These are phyloP conservation scores for Mnemiopsis leidyi DNA, from an alignment of 37 sponge, comb jelly and placozoan species.

Conservation along the genomic window DNA sequence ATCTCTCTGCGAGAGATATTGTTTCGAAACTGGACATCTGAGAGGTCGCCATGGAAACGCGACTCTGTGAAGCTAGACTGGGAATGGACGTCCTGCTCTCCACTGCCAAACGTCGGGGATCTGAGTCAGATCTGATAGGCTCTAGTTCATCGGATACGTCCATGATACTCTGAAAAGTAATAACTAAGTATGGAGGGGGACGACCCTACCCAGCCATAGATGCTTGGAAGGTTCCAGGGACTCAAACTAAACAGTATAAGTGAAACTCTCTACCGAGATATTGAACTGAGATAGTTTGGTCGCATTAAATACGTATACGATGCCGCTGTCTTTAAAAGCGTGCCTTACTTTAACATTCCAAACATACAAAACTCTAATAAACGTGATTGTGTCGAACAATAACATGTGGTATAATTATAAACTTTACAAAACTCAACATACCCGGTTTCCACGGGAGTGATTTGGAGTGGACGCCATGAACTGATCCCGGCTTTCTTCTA, in stretches of 20 bases:
- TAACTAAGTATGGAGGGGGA: not conserved
- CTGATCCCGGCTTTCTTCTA: not conserved
- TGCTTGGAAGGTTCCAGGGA: too few species aligned
- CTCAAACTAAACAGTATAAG: too few species aligned
- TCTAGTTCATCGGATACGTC: slow-evolving; percentile 20
- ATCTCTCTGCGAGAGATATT: not conserved
- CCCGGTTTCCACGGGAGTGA: not conserved
- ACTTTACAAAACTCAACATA: not conserved
- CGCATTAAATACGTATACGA: too few species aligned
- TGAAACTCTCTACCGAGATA: too few species aligned
- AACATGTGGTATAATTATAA: too few species aligned
- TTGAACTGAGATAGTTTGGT: too few species aligned
- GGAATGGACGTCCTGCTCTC: not conserved
- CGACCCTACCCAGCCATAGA: too few species aligned
- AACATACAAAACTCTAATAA: too few species aligned
- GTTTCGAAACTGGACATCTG: slow-evolving; percentile 24
- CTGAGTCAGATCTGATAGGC: not conserved
- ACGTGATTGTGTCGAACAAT: too few species aligned
- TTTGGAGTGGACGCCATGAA: slow-evolving; percentile 60
- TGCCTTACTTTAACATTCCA: too few species aligned
- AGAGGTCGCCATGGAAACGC: slow-evolving; percentile 33
- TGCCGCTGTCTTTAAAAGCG: too few species aligned
- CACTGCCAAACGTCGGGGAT: not conserved
- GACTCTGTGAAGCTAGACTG: slow-evolving; percentile 50
- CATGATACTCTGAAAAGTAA: not conserved